Conservation (phyloP, 2,888 invertebrate genomes). For the Protodeltote pygarga region DNA sequence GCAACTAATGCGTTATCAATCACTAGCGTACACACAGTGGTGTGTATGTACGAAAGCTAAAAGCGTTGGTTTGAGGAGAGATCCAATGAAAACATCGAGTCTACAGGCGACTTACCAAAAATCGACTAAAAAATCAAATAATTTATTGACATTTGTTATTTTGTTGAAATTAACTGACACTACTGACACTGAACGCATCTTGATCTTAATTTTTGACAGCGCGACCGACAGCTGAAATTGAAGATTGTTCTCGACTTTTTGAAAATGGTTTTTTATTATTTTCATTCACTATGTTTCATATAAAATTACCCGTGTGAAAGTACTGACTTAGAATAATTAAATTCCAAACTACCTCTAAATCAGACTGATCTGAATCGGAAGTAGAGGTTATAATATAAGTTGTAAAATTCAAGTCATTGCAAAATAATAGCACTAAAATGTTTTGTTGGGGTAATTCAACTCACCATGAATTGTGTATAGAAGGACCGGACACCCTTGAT, state of each 20-base stretch:
- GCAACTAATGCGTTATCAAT: no score
- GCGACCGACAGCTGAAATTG: slow-evolving; percentile 44
- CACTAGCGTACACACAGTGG: no score
- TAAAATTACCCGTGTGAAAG: slow-evolving; percentile 60
- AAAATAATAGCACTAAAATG: slow-evolving; percentile 66
- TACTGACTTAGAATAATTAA: slow-evolving; percentile 31
- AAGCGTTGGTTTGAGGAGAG: no score
- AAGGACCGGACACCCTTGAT: slow-evolving; percentile 70
- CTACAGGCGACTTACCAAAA: no score
- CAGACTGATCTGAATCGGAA: slow-evolving; percentile 55
- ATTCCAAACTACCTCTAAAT: slow-evolving; percentile 55
- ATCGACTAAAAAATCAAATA: slow-evolving; percentile 6
- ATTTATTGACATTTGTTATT: not conserved
- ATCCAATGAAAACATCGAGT: no score
- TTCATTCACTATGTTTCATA: slow-evolving; percentile 55
- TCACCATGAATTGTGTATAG: slow-evolving; percentile 81
- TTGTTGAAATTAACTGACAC: no score
- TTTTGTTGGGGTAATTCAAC: slow-evolving; percentile 86
- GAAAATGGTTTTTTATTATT: slow-evolving; percentile 65
- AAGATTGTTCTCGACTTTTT: slow-evolving; percentile 80
- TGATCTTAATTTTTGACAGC: slow-evolving; percentile 16
- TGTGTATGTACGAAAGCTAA: no score
- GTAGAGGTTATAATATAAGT: slow-evolving; percentile 66
- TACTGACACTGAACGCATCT: slow-evolving; percentile 23
- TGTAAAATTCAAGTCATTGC: slow-evolving; percentile 56